Evolutionary conservation across 2,797 vertebrate species (phyloP).

Genomic region (Pogonophryne albipinna): DNA sequence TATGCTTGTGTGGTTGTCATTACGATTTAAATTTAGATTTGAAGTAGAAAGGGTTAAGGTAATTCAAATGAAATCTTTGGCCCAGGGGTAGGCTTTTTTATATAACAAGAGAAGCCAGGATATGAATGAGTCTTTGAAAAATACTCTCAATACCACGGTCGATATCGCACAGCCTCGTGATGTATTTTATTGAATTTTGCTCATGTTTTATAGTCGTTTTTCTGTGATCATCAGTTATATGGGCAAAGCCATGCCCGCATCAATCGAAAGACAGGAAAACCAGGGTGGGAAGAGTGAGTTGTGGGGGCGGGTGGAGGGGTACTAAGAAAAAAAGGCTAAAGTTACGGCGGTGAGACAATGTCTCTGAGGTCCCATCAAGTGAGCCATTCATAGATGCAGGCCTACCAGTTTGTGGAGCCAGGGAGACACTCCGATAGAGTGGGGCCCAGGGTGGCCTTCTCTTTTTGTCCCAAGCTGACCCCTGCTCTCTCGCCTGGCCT

Average conservation of each 20-base stretch:
- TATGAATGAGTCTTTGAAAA: slow-evolving; percentile 6
- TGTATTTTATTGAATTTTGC: slow-evolving; percentile 16
- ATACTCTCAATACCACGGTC: not conserved
- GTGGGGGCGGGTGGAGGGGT: slow-evolving; percentile 40
- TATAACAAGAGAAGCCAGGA: not conserved
- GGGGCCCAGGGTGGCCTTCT: slow-evolving; percentile 81
- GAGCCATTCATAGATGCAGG: slow-evolving; percentile 83
- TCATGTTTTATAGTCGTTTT: slow-evolving; percentile 35
- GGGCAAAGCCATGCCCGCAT: slow-evolving; percentile 61
- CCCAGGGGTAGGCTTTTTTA: slow-evolving; percentile 20
- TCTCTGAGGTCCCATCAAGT: slow-evolving; percentile 85
- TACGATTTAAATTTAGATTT: slow-evolving; percentile 58
- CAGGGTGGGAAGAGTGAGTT: slow-evolving; percentile 52
- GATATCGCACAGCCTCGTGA: not conserved
- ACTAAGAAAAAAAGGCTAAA: slow-evolving; percentile 77
- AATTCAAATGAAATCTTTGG: slow-evolving; percentile 46
- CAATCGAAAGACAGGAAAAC: slow-evolving; percentile 67
- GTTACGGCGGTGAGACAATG: slow-evolving; percentile 84
- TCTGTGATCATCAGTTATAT: slow-evolving; percentile 44
- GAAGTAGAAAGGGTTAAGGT: slow-evolving; percentile 58
- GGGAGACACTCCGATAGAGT: slow-evolving; percentile 80
- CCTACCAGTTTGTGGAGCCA: slow-evolving; percentile 78
- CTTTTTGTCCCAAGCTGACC: slow-evolving; percentile 88
- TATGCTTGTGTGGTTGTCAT: slow-evolving; percentile 62
- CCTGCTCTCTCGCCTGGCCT: slow-evolving; percentile 86